Evolutionary conservation across 1,140 invertebrate genomes (phyloP), one percentile per base, ranked within the genome.

Genomic region (Apis florea): DNA sequence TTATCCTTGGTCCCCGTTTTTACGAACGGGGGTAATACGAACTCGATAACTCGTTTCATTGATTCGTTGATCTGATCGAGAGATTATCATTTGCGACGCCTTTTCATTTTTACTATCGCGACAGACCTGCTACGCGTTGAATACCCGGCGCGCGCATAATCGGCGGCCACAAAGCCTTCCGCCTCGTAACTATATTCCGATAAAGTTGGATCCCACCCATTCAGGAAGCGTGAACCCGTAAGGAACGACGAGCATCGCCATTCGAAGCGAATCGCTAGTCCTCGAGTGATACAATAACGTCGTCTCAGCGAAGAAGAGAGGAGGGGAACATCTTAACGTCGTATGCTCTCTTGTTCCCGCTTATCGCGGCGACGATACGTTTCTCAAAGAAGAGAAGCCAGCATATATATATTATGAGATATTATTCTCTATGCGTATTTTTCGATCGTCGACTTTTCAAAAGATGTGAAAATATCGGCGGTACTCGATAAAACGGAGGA

Each of bases 211-310:
- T 17, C 76, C 78, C 21, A 77, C 70, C 64, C 69, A 85, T 83
- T 86, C 84, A 81, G 82, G 79, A 89, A 88, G 83, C 83, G 81
- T 85, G 78, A 85, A 83, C 80, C 85, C 83, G 79, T 89, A 87
- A 88, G 85, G 40, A 88, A 85, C 70, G 85, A 67, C 47, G 68
- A 24, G 40, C 54, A 26, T 53, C 51, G 53, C 75, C 47, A 64
- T 83, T 85, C 75, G 72, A 15, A 47, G 69, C 63, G 83, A 86
- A 85, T 85, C 82, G 71, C 84, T 53, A 74, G 70, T 79, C 72
- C 79, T 53, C 75, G 53, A 53, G 53, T 74, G n/a, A n/a, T n/a
- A 68, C 24, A 73, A 70, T 79, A 66, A 68, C 56, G 58, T 17
- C 56, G 58, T 21, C 21, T 47, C 8, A n/a, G 31, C 58, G 66